Evolutionary conservation across 1,140 invertebrate species (phyloP).

Genomic region (Rhysida immarginata): DNA sequence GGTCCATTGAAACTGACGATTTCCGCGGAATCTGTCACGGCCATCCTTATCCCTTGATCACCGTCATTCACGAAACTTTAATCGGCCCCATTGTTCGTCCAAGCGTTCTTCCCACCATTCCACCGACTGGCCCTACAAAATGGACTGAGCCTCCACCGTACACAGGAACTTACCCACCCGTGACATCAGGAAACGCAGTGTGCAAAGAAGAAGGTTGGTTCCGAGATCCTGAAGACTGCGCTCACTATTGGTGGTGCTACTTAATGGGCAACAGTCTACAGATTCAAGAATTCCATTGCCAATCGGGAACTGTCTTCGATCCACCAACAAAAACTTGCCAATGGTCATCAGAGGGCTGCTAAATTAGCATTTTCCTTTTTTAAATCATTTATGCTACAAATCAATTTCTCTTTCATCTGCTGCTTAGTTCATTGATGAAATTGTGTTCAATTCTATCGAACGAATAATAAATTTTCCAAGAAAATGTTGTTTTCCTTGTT

Average conservation of each 20-base stretch:
- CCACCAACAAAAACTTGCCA: constrained; percentile 12
- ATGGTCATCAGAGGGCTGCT: constrained; percentile 3
- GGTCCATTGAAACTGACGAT: constrained; percentile 45
- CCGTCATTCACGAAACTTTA: not conserved
- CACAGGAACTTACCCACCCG: constrained; percentile 7
- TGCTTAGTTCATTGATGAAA: too few species aligned
- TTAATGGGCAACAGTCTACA: constrained; percentile 7
- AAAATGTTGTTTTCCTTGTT: too few species aligned
- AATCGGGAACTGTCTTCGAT: constrained; percentile 17
- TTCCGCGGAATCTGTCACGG: constrained; percentile 4
- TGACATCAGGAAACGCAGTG: constrained; percentile 1
- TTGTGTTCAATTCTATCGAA: too few species aligned
- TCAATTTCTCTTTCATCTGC: too few species aligned
- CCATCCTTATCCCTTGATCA: not conserved
- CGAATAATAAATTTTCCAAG: too few species aligned
- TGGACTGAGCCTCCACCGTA: not conserved
- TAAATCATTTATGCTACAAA: too few species aligned
- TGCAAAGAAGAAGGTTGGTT: constrained; percentile 21
- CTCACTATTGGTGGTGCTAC: constrained; percentile 21
- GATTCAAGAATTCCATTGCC: constrained; percentile 11
- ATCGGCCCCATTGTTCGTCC: not conserved
- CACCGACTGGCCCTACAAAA: constrained; percentile 2
- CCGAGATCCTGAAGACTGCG: constrained; percentile 19
- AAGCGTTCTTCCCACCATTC: constrained; percentile 6
- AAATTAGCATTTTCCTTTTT: too few species aligned